Evolutionary conservation across 2,113 vertebrate species (phyloP).

Genomic region (Cyphomyrus discorhynchus): DNA sequence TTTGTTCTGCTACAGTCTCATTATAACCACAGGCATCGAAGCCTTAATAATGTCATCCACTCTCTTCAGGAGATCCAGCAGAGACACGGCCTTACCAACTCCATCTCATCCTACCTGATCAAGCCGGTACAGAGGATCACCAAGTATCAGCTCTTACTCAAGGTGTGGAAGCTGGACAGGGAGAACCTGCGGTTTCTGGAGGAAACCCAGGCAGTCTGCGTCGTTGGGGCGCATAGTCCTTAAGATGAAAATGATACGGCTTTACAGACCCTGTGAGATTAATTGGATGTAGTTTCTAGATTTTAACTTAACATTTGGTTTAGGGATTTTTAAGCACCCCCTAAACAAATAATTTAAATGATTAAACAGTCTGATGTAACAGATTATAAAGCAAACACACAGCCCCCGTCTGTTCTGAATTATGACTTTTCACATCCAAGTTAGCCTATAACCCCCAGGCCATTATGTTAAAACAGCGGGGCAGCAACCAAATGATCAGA

Average conservation of each 20-base stretch:
- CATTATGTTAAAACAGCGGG: background rate
- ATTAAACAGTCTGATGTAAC: background rate
- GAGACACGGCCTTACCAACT: conserved; percentile 86
- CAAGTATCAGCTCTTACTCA: conserved; percentile 93
- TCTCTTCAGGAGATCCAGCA: conserved; percentile 88
- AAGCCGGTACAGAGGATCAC: conserved; percentile 99
- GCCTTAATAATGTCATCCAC: background rate
- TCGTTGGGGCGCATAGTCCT: background rate
- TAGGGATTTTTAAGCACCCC: background rate
- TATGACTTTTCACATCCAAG: background rate
- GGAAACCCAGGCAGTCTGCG: background rate
- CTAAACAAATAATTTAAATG: background rate
- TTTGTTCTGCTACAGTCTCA: background rate
- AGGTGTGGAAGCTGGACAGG: conserved; percentile 60
- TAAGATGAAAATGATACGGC: background rate
- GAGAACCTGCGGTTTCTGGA: background rate
- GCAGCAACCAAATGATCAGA: background rate
- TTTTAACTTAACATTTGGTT: background rate
- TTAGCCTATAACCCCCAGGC: background rate
- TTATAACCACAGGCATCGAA: background rate
- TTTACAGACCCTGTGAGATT: background rate
- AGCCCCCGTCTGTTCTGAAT: background rate
- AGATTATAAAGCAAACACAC: background rate
- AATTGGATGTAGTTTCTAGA: background rate
- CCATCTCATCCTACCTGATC: conserved; percentile 97